Percentiles rank a stretch among this genome's conserved stretches.
Evolutionary conservation across 2,797 vertebrate species (phyloP).

Genomic region (Centropyge bicolor): DNA sequence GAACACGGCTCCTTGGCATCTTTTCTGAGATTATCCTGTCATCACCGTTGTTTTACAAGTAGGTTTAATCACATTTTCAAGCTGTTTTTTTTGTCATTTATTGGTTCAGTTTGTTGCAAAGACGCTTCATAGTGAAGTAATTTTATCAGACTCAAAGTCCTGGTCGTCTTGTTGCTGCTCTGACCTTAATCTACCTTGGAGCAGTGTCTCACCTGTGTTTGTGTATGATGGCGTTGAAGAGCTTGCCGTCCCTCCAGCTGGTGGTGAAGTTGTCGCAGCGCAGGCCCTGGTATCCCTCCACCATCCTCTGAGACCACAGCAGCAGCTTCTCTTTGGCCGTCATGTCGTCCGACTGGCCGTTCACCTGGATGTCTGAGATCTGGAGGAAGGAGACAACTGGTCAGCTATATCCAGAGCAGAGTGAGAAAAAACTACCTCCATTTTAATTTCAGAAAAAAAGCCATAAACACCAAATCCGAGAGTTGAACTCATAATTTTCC

Average conservation of each 20-base stretch:
- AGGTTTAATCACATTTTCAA: not conserved
- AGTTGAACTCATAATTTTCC: no score
- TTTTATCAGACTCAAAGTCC: not conserved
- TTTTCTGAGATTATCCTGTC: not conserved
- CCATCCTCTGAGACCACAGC: slow-evolving; percentile 97
- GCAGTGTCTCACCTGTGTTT: slow-evolving; percentile 88
- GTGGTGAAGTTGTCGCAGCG: slow-evolving; percentile 96
- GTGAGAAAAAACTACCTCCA: not conserved
- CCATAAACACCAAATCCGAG: no score
- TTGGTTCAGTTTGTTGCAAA: not conserved
- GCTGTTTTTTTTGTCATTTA: no score
- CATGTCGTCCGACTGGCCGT: slow-evolving; percentile 97
- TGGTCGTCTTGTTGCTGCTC: not conserved
- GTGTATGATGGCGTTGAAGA: slow-evolving; percentile 96
- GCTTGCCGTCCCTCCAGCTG: slow-evolving; percentile 94
- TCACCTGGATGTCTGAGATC: slow-evolving; percentile 99
- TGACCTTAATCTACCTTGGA: not conserved
- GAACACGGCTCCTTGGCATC: not conserved
- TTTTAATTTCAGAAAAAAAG: not conserved
- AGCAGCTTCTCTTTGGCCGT: slow-evolving; percentile 98
- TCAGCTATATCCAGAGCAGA: not conserved
- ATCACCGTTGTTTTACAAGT: not conserved
- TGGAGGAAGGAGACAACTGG: slow-evolving; percentile 65
- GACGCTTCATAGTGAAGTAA: not conserved
- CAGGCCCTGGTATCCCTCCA: slow-evolving; percentile 93